Base-by-base conservation (phyloP, 2,797 vertebrate genomes). In the Anguilla pacifica region DNA sequence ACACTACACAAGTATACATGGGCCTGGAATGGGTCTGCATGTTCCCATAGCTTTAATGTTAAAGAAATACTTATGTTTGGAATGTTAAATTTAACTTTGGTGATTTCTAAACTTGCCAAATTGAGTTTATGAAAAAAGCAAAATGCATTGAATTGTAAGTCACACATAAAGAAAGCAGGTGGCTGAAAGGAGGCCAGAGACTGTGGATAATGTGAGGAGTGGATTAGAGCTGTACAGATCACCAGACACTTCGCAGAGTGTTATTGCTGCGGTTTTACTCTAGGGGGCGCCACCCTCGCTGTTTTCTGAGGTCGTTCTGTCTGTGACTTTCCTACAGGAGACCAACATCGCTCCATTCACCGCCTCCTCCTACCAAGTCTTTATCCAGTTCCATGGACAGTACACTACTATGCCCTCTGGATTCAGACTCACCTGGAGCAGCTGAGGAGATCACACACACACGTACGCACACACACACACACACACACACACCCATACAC, bases 391-490 rank as follows among this genome's bases (percentile, higher is more conserved):
- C 91, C 97, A 97, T 0, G 96, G 96, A 0, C 96, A 97, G 82
- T 95, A 93, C 15, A 92, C 93, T 31, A 91, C 57, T 19, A 91
- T 91, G n/a, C 97, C 96, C 0, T 98, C 98, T 15, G 97, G 97
- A 3, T 97, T 99, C 92, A 96, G 94, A 67, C 92, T 99, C 85
- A 96, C 92, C 0, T 99, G 98, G 98, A 95, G 87, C 2, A 98
- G 97, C 94, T 99, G 93, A 96, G 87, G 82, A 79, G 7, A 57
- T 35, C 57, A 9, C 31, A 49, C 83, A 74, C 77, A 83, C 43
- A 90, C 86, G 55, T 2, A 87, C 39, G 49, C 55, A 89, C 70
- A 82, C 79, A 77, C 35, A 28, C 72, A 79, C 57, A 67, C 0
- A n/a, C 39, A 81, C 22, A 81, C 85, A 85, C 84, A 74, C 79